Conservation (phyloP, 2,888 invertebrate species). For the Pollenia angustigena region DNA sequence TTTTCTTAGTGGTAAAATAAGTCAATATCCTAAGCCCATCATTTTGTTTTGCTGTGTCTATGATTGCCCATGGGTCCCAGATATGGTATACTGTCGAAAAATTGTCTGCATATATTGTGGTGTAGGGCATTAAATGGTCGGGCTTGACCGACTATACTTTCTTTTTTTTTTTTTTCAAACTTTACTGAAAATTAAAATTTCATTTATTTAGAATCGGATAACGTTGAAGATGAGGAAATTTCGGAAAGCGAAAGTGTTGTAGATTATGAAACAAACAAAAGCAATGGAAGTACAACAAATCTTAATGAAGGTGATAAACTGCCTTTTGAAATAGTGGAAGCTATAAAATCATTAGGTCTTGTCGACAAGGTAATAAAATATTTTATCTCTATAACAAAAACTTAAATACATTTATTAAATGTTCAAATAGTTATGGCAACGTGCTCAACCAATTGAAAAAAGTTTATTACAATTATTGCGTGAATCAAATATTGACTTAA, state of each 20-base stretch:
- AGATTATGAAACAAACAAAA: constrained; percentile 81
- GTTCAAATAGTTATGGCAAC: constrained; percentile 77
- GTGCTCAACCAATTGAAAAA: constrained; percentile 84
- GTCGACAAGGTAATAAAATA: constrained; percentile 85
- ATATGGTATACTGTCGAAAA: no score
- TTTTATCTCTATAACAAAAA: not conserved
- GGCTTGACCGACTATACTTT: no score
- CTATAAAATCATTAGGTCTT: constrained; percentile 86
- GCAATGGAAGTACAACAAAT: constrained; percentile 73
- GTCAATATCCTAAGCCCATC: no score
- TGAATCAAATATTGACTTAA: constrained; percentile 84
- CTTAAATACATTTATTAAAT: not conserved
- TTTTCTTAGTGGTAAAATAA: no score
- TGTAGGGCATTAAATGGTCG: no score
- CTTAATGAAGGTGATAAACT: constrained; percentile 85
- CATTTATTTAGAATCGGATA: constrained; percentile 72
- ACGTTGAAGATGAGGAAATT: constrained; percentile 84
- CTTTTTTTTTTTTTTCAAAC: not conserved
- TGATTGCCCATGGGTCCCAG: no score
- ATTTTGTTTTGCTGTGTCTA: no score
- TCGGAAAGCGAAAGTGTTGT: constrained; percentile 84
- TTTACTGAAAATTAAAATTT: not conserved
- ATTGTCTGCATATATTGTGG: no score
- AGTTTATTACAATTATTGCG: constrained; percentile 86
- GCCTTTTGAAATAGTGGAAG: constrained; percentile 86